phyloP scores from a whole-genome alignment of 2,888 invertebrate species.

The Dynastes grantii region DNA sequence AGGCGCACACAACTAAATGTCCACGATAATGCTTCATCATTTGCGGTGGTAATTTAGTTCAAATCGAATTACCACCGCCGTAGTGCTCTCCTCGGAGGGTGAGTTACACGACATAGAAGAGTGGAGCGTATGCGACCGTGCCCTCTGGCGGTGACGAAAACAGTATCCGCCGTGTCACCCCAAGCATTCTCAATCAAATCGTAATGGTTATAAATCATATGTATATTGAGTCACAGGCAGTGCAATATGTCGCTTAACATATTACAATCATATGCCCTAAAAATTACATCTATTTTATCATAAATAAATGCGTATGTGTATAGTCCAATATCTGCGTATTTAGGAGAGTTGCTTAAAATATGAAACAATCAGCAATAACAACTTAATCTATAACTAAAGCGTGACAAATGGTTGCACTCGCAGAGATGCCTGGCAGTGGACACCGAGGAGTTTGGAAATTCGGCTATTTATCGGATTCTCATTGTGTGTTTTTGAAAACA shows the following conservation, averaged over 20 bases:
- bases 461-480: too few species aligned
- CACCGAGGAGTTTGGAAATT: too few species aligned
- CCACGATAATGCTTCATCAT: constrained; percentile 31
- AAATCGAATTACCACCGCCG: constrained; percentile 29
- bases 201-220: constrained; percentile 20
- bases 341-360: too few species aligned
- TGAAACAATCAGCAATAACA: too few species aligned
- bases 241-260: not conserved
- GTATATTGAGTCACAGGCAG: constrained; percentile 13
- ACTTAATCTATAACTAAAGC: too few species aligned
- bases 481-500: too few species aligned
- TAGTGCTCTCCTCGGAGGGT: not conserved
- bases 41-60: constrained; percentile 33
- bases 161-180: not conserved
- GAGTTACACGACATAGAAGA: too few species aligned
- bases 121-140: not conserved
- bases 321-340: too few species aligned
- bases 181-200: constrained; percentile 32
- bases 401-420: too few species aligned
- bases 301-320: not conserved
- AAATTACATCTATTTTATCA: not conserved
- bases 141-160: not conserved
- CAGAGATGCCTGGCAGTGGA: too few species aligned
- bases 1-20: not conserved
- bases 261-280: constrained; percentile 9